Evolutionary conservation across 2,888 invertebrate genomes (phyloP), one percentile per base, ranked within the genome.

Genomic region (Erpobdella octoculata): DNA sequence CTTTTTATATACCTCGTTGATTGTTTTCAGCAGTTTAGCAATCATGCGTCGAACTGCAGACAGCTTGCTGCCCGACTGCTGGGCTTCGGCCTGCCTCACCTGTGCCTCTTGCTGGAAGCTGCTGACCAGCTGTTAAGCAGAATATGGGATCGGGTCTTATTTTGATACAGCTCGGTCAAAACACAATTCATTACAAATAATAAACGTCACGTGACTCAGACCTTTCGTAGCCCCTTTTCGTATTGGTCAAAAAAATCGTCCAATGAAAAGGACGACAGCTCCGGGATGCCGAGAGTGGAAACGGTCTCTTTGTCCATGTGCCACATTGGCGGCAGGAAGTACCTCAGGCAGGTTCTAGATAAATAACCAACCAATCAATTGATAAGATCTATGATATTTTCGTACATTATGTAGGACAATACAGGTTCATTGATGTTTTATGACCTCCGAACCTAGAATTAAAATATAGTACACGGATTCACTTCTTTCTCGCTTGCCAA

Each of bases 221-320:
- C 83, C 78, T 81, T 80, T 71, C 81, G 74, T 2, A 83, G 77
- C 6, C 83, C 83, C 71, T 80, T 80, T 74, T 83, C 83, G 73
- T 82, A 83, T 74, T 82, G 81, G 75, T 82, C 82, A 72, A 83
- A 82, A 78, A 83, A 82, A 74, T 82, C 82, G 71, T 83, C 82
- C n/a, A 83, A 74, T 18, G 83, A 81, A 72, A 83, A 83, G 36
- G 78, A 76, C 12, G 81, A 79, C 33, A 83, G 77, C 72, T 83
- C 81, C 70, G 79, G 79, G 8, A 79, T 74, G 3, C 78, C 76
- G 77, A 83, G 80, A 53, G 78, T 78, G 3, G 81, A 80, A 67
- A 83, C 81, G 6, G 79, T 77, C 71, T 82, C 82, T 74, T 83
- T 83, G 75, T 82, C 82, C 81, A 82, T 81, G 33, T 79, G 77